A percentile compares a stretch with the other conserved stretches of the same genome.
Evolutionary conservation across 2,888 invertebrate genomes (phyloP).

Genomic region (Amorpha juglandis): DNA sequence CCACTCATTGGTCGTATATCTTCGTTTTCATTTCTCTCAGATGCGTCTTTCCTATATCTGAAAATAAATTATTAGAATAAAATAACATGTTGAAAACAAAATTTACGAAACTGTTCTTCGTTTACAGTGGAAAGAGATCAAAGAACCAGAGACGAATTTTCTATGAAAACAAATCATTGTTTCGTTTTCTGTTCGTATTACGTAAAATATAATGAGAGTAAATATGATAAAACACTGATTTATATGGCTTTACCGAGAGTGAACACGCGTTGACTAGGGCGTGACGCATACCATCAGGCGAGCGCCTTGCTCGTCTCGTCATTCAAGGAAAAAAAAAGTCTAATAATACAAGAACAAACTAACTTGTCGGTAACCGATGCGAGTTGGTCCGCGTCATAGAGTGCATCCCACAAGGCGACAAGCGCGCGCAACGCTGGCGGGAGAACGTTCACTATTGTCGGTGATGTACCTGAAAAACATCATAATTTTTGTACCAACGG

Average conservation of each 20-base stretch:
- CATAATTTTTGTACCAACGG: not conserved
- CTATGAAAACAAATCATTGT: too few relatives aligned
- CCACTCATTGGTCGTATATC: slow-evolving; percentile 47
- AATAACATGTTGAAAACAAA: too few relatives aligned
- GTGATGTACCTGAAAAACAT: slow-evolving; percentile 33
- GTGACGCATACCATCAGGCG: not conserved
- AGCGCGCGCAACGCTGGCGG: slow-evolving; percentile 95
- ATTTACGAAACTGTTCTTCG: too few relatives aligned
- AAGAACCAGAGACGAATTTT: too few relatives aligned
- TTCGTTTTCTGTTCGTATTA: too few relatives aligned
- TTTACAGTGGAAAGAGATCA: too few relatives aligned
- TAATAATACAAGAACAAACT: slow-evolving; percentile 28
- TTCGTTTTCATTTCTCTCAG: slow-evolving; percentile 63
- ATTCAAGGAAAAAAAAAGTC: too few relatives aligned
- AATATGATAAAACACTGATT: too few relatives aligned
- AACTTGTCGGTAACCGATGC: slow-evolving; percentile 70
- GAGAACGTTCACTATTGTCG: slow-evolving; percentile 88
- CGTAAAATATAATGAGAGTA: too few relatives aligned
- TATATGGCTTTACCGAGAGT: too few relatives aligned
- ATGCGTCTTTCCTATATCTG: slow-evolving; percentile 55
- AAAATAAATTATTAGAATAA: slow-evolving; percentile 24
- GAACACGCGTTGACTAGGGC: too few relatives aligned
- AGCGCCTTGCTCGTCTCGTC: too few relatives aligned
- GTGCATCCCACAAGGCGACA: slow-evolving; percentile 95
- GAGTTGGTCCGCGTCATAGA: slow-evolving; percentile 83